A percentile compares a stretch with the other conserved stretches of the same genome.
Conservation (phyloP, 2,797 vertebrate genomes). For the Neomorphus geoffroyi region DNA sequence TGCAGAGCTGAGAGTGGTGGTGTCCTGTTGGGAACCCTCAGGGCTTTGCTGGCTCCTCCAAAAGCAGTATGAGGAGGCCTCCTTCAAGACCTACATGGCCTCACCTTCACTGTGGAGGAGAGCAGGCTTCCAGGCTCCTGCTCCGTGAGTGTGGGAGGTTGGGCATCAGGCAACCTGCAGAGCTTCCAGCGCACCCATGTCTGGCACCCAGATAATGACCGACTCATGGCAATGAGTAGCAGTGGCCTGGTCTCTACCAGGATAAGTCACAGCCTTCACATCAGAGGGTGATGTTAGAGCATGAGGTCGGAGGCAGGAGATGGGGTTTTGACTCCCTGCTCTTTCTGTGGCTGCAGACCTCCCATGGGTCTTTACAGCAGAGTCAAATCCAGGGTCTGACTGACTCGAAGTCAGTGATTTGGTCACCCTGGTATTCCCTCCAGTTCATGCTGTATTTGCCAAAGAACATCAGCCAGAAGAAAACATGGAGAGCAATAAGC, state of each 20-base stretch:
- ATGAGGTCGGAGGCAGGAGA: not conserved
- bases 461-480: not conserved
- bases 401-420: not conserved
- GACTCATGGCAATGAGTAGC: not conserved
- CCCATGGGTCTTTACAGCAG: not conserved
- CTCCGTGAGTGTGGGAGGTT: not conserved
- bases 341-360: not conserved
- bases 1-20: not conserved
- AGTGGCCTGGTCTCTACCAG: not conserved
- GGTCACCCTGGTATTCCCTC: not conserved
- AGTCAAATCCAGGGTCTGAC: not conserved
- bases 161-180: not conserved
- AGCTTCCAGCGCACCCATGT: accelerated
- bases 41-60: not conserved
- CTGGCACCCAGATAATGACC: not conserved
- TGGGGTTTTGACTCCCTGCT: not conserved
- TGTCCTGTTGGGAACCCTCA: not conserved
- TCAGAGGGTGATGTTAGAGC: not conserved
- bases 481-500: not conserved
- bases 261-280: not conserved
- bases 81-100: accelerated
- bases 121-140: not conserved
- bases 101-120: not conserved
- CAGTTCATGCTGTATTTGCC: not conserved
- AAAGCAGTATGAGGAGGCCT: accelerated